Conservation (phyloP, 1,140 invertebrate species). For the Lethrus apterus region DNA sequence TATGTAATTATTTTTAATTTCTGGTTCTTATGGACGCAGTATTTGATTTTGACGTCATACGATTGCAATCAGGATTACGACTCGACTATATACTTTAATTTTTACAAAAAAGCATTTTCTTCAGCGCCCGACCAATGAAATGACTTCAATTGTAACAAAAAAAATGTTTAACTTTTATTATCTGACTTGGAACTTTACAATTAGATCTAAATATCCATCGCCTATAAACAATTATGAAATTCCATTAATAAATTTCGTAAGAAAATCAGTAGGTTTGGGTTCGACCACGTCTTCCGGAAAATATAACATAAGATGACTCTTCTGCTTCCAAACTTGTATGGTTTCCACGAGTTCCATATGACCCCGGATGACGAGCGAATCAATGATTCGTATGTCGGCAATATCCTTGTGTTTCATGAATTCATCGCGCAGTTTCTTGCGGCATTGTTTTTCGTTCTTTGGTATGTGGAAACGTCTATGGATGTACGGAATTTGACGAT, state of each 20-base stretch:
- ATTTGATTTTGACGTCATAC: no score
- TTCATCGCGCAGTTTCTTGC: slow-evolving; percentile 64
- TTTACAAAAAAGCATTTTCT: no score
- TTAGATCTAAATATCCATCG: no score
- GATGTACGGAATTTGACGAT: background rate
- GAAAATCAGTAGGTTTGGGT: background rate
- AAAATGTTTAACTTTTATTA: no score
- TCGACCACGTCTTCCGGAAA: background rate
- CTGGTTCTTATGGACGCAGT: no score
- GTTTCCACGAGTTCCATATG: background rate
- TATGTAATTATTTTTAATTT: no score
- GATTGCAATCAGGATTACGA: no score
- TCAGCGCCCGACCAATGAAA: no score
- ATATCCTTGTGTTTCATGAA: slow-evolving; percentile 68
- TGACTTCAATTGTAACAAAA: no score
- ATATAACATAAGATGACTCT: background rate
- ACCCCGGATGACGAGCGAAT: slow-evolving; percentile 72
- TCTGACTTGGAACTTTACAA: no score
- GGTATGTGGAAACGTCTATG: slow-evolving; percentile 57
- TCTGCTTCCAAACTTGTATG: background rate
- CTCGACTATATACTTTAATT: no score
- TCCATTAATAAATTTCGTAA: slow-evolving; percentile 5
- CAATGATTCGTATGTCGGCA: slow-evolving; percentile 75
- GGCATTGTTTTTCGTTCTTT: slow-evolving; percentile 54
- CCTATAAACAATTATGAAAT: no score